These are phyloP conservation scores for Pholis gunnellus DNA, from an alignment of 2,113 vertebrate genomes.

Conservation along the genomic window DNA sequence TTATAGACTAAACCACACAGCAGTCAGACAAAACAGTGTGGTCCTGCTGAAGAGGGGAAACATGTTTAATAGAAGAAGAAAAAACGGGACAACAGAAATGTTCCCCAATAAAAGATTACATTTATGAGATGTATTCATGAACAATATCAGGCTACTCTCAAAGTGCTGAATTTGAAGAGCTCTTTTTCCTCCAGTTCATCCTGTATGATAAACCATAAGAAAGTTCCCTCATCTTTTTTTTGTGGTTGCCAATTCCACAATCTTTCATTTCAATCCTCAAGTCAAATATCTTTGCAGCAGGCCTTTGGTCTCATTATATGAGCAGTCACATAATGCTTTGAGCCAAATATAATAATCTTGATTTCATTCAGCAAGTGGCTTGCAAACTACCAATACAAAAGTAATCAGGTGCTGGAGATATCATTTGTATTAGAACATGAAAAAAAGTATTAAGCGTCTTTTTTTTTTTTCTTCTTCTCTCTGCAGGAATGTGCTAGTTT, in stretches of 20 bases:
- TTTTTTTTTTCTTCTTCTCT: too few species aligned
- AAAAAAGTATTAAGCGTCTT: background rate
- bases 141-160: background rate
- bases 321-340: conserved; percentile 29
- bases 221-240: conserved; percentile 3
- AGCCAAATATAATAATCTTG: conserved; percentile 18
- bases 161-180: conserved; percentile 32
- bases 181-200: conserved; percentile 28
- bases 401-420: conserved; percentile 24
- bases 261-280: conserved; percentile 38
- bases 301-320: conserved; percentile 52
- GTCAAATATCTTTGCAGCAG: conserved; percentile 2
- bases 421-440: background rate
- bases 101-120: conserved; percentile 14
- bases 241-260: conserved; percentile 33
- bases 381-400: conserved; percentile 9
- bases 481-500: background rate
- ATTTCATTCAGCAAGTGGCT: conserved; percentile 17
- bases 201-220: conserved; percentile 22
- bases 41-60: conserved; percentile 8
- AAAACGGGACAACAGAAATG: conserved; percentile 11
- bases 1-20: background rate
- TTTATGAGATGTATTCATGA: conserved; percentile 24
- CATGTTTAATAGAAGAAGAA: conserved; percentile 31
- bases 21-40: background rate